Percentiles rank a stretch among this genome's conserved stretches.
Evolutionary conservation across 2,113 vertebrate species (phyloP).

Genomic region (Maccullochella peelii): DNA sequence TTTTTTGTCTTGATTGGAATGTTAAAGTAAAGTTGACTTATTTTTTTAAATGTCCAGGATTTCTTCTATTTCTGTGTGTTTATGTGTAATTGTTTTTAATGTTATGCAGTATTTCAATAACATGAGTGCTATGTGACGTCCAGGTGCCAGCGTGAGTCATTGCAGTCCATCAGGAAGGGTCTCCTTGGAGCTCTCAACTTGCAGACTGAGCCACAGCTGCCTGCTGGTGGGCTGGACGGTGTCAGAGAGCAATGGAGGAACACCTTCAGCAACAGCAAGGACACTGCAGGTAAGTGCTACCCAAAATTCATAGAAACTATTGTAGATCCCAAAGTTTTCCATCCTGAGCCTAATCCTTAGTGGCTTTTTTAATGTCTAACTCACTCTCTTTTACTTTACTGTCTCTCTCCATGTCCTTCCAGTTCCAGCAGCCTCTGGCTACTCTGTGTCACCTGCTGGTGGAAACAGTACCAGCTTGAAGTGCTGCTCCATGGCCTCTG

Average conservation of each 20-base stretch:
- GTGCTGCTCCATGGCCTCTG: slow-evolving; percentile 73
- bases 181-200: slow-evolving; percentile 77
- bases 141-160: slow-evolving; percentile 72
- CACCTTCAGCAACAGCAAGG: slow-evolving; percentile 7
- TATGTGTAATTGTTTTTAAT: neutral
- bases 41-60: neutral
- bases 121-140: neutral
- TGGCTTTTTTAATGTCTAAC: neutral
- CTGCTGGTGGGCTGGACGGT: slow-evolving; percentile 46
- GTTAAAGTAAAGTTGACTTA: too few relatives aligned
- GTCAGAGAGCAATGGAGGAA: slow-evolving; percentile 74
- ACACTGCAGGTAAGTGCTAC: slow-evolving; percentile 20
- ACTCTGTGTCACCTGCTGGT: slow-evolving; percentile 31
- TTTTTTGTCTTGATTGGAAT: neutral
- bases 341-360: neutral
- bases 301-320: neutral
- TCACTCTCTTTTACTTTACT: neutral
- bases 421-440: slow-evolving; percentile 27
- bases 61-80: neutral
- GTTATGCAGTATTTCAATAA: neutral
- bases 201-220: slow-evolving; percentile 74
- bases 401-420: neutral
- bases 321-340: neutral
- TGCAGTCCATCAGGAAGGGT: slow-evolving; percentile 67
- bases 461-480: slow-evolving; percentile 39